phyloP scores from a whole-genome alignment of 2,113 vertebrate species.

The Trichechus manatus region DNA sequence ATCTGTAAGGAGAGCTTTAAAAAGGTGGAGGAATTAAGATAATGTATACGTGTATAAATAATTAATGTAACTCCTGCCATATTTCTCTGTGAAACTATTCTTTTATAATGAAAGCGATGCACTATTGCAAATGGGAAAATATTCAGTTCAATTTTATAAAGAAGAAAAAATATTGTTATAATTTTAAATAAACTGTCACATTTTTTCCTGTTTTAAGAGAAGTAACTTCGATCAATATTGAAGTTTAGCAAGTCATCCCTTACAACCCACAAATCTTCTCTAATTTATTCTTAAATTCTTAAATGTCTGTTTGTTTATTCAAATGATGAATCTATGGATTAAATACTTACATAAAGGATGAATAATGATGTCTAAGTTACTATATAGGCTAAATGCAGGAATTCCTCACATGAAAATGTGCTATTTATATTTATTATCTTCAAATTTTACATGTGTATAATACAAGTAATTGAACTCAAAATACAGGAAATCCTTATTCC shows the following conservation, averaged over 20 bases:
- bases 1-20: slow-evolving; percentile 2
- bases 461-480: slow-evolving; percentile 43
- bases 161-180: slow-evolving; percentile 19
- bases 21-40: slow-evolving; percentile 74
- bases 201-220: slow-evolving; percentile 33
- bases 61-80: slow-evolving; percentile 22
- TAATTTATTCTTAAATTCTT: slow-evolving; percentile 27
- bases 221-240: slow-evolving; percentile 7
- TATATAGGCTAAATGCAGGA: not conserved
- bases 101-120: slow-evolving; percentile 58
- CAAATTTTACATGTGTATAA: not conserved
- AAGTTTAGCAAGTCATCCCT: slow-evolving; percentile 22
- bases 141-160: slow-evolving; percentile 42
- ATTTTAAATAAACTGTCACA: slow-evolving; percentile 28
- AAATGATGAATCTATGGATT: not conserved
- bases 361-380: slow-evolving; percentile 30
- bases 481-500: slow-evolving; percentile 26
- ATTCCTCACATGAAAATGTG: not conserved
- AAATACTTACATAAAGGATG: not conserved
- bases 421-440: slow-evolving; percentile 58
- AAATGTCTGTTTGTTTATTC: not conserved
- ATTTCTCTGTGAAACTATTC: slow-evolving; percentile 53
- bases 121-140: slow-evolving; percentile 17
- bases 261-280: not conserved
- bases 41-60: slow-evolving; percentile 50